Base-by-base conservation (phyloP, 1,140 invertebrate species). In the Drosophila pruinosa region DNA sequence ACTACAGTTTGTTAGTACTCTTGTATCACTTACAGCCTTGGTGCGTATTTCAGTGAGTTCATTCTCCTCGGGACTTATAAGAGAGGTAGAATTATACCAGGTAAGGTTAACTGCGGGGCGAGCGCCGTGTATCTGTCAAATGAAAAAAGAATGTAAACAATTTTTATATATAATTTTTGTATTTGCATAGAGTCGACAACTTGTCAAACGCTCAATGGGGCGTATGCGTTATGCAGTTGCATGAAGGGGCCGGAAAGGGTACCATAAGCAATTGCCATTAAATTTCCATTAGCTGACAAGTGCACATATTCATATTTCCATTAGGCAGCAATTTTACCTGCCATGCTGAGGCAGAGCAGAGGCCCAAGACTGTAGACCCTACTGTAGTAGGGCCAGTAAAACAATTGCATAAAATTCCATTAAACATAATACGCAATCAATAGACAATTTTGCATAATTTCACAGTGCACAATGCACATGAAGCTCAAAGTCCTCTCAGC, bases 31-130 rank as follows among this genome's bases (percentile, higher is more conserved):
- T 65, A 90, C 89, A 53, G 85, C 79, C 67, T 76, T 91, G 12
- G 78, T 85, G 48, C 81, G 61, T 41, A 90, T 86, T 53, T 90
- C 88, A 0, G 76, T 90, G 3, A 90, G 10, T 15, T 88, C 76
- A 47, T 90, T 85, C 38, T 90, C 83, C 31, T 93, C 92, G 2
- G 93, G 90, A 17, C 91, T 90, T 19, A 96, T 92, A 8, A 92
- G 88, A n/a, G 93, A 82, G 0, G 95, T 95, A 6, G 94, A 94
- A 82, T 97, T 97, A 92, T 94, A 96, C 97, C 97, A 98, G 26
- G 95, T 95, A 38, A 97, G 93, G 75, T 94, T 95, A 1, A 97
- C 97, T 0, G 96, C 93, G 1, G 97, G 97, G 38, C 95, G 92
- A 0, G 96, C 96, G 0, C 96, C 96, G 31, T 93, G 92, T 1